Percentiles rank a stretch among this genome's conserved stretches.
Evolutionary conservation across 2,113 vertebrate species (phyloP).

Genomic region (Bettongia penicillata): DNA sequence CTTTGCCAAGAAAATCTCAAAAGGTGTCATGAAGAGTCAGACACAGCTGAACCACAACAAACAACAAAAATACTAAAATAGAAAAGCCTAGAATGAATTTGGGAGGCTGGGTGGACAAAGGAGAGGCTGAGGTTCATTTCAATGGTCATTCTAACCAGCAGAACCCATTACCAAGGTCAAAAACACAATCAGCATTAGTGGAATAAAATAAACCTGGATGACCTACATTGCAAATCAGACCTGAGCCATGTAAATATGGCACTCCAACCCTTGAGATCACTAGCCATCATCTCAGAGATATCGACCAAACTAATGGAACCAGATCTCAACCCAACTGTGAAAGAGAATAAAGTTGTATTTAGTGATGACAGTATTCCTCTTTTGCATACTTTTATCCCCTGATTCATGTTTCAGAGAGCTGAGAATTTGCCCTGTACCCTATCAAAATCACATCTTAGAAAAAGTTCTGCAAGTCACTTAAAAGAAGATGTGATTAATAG

Average conservation of each 20-base stretch:
- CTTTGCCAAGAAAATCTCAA: too few species aligned
- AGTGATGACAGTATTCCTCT: background rate
- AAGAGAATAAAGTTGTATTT: background rate
- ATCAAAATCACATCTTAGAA: too few species aligned
- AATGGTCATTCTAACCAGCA: background rate
- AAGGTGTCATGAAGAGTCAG: too few species aligned
- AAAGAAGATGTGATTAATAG: too few species aligned
- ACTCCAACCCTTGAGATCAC: background rate
- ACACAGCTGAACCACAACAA: too few species aligned
- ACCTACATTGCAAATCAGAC: background rate
- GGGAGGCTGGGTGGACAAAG: background rate
- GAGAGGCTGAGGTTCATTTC: background rate
- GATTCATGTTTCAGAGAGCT: background rate
- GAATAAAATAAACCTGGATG: background rate
- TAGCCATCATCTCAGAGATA: background rate
- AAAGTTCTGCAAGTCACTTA: too few species aligned
- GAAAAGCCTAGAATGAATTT: background rate
- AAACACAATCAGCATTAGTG: background rate
- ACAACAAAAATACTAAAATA: too few species aligned
- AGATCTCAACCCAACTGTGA: background rate
- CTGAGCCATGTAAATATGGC: background rate
- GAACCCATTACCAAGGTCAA: background rate
- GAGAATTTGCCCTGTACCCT: too few species aligned
- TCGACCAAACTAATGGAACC: background rate
- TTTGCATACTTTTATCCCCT: background rate